phyloP scores from a whole-genome alignment of 2,888 invertebrate genomes.

The Hypselothyrea guttata region DNA sequence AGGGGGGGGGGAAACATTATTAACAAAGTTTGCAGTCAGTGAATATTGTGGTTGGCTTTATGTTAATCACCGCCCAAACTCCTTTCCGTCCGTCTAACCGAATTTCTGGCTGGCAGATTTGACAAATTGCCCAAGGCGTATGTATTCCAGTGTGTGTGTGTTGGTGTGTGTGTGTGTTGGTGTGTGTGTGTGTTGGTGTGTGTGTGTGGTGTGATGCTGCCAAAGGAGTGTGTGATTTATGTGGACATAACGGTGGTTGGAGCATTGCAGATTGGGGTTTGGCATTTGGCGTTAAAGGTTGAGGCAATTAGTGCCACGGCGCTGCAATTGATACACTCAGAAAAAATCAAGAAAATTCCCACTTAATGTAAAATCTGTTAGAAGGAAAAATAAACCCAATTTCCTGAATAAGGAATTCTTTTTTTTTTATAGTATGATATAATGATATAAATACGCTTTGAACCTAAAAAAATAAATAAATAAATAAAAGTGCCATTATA shows the following conservation, averaged over 20 bases:
- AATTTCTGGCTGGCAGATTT: too few species aligned
- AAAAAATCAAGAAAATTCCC: too few species aligned
- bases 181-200: too few species aligned
- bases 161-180: too few species aligned
- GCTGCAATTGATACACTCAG: too few species aligned
- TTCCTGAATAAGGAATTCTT: too few species aligned
- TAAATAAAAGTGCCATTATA: too few species aligned
- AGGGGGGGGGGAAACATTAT: slow-evolving; percentile 52
- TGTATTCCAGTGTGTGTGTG: background rate
- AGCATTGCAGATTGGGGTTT: slow-evolving; percentile 10
- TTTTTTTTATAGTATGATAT: too few species aligned
- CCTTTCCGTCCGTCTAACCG: slow-evolving; percentile 28
- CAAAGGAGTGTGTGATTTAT: slow-evolving; percentile 43
- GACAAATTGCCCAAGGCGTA: slow-evolving; percentile 60
- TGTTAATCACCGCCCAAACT: slow-evolving; percentile 62
- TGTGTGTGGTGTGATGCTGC: slow-evolving; percentile 9
- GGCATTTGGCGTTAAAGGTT: slow-evolving; percentile 22
- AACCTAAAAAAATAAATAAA: too few species aligned
- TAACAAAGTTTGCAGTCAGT: slow-evolving; percentile 60
- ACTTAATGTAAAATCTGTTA: too few species aligned
- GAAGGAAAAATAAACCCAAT: too few species aligned
- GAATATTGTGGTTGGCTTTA: slow-evolving; percentile 67
- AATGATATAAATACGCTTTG: too few species aligned
- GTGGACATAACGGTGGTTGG: slow-evolving; percentile 21
- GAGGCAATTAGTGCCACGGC: slow-evolving; percentile 57